phyloP scores from a whole-genome alignment of 1,140 invertebrate genomes.

The Tetramorium parvispinum region DNA sequence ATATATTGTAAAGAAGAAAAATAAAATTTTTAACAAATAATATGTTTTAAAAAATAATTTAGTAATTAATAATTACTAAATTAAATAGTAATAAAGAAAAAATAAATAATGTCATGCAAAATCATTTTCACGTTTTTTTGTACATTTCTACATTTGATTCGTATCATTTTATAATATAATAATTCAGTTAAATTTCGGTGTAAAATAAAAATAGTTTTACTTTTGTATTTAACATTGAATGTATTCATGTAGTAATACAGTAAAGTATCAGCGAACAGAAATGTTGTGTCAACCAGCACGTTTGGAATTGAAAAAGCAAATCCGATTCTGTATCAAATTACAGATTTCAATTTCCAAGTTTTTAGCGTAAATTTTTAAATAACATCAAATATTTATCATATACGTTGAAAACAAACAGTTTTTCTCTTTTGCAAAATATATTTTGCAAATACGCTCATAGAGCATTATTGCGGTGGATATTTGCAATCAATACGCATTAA shows the following conservation, averaged over 20 bases:
- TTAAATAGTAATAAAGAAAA: neutral
- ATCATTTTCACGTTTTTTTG: neutral
- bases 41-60: neutral
- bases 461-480: neutral
- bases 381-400: slow-evolving; percentile 7
- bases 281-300: neutral
- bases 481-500: neutral
- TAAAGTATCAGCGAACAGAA: neutral
- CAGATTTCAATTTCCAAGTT: slow-evolving; percentile 15
- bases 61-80: neutral
- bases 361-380: slow-evolving; percentile 24
- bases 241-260: neutral
- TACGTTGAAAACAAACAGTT: slow-evolving; percentile 2
- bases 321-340: neutral
- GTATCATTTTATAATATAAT: neutral
- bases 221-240: slow-evolving; percentile 4
- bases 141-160: neutral
- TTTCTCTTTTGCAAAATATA: neutral
- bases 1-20: too few relatives aligned
- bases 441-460: neutral
- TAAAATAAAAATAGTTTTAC: slow-evolving; percentile 7
- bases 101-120: neutral
- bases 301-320: slow-evolving; percentile 31
- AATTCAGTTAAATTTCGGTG: neutral
- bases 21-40: too few relatives aligned